These are phyloP conservation scores for Mus musculus DNA, from an alignment of 2,113 vertebrate genomes.

Conservation along the genomic window DNA sequence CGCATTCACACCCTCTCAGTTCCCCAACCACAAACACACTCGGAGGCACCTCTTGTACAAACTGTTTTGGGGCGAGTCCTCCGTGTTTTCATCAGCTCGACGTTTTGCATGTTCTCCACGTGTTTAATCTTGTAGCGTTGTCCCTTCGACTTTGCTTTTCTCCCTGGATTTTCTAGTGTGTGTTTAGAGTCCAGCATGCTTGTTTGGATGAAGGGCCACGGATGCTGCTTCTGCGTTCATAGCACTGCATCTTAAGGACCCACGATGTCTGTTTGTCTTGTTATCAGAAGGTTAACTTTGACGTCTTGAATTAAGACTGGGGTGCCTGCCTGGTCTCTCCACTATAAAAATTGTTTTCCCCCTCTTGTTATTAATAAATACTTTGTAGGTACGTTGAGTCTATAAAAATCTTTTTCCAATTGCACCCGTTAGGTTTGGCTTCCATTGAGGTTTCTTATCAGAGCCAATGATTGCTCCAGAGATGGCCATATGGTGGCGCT, in stretches of 20 bases:
- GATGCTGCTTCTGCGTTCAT: neutral
- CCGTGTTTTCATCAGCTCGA: neutral
- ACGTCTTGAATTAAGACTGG: constrained; percentile 15
- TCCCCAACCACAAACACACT: neutral
- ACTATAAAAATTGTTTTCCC: neutral
- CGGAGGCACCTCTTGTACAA: neutral
- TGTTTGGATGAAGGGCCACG: neutral
- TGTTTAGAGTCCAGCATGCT: neutral
- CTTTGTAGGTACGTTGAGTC: neutral
- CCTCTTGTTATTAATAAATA: constrained; percentile 19
- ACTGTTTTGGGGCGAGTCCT: neutral
- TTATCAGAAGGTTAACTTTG: constrained; percentile 16
- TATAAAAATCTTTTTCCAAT: constrained; percentile 10
- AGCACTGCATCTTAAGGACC: neutral
- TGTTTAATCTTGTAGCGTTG: neutral
- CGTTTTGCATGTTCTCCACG: neutral
- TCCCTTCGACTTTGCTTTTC: neutral
- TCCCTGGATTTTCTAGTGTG: neutral
- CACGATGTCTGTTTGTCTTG: neutral
- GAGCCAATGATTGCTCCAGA: neutral
- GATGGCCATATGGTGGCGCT: neutral
- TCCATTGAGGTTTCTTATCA: neutral
- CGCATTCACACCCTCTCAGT: neutral
- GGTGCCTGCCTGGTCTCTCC: neutral
- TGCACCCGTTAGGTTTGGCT: neutral